Base-by-base conservation (phyloP, 1,140 invertebrate species). In the Alviniconcha marisindica region DNA sequence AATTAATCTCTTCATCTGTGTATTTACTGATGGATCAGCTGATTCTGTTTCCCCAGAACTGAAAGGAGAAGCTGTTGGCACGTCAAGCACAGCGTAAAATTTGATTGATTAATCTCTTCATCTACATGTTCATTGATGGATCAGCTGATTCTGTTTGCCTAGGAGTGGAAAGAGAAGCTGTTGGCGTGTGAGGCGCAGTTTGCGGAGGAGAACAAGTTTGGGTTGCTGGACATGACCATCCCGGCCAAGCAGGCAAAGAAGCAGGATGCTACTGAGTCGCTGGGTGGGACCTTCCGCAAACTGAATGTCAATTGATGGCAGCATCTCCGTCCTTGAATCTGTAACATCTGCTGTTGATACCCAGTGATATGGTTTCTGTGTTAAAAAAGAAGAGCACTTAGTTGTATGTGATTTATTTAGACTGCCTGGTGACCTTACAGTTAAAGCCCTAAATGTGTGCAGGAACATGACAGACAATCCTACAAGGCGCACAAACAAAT, bases 171-270 rank as follows among this genome's bases (percentile, higher is more conserved):
- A 15, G 76, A 88, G 10, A 66, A 60, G n/a, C 48, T 89, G 31
- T 28, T 86, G 28, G 69, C 80, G 14, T 86, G 82, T 81, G 87
- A 89, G 74, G 85, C 77, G 15, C 78, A 89, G n/a, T 89, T 87
- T 85, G 83, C 84, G 69, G 79, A 85, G 42, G 86, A 88, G 44
- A 79, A 84, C 18, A 88, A 89, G 81, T 89, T 86, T 42, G 87
- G 86, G 33, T 33, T 90, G 0, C 33, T 86, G 15, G 44, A 83
- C 51, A 38, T 83, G 76, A 73, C 71, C 2, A 73, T 73, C 21
- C 38, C 82, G 5, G 40, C 81, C 21, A 56, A 81, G 31, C 66
- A 54, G 24, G 74, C 66, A 18, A 86, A 85, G 66, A 77, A 63
- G 31, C 36, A 79, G 31, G 88, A 87, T 42, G 85, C 87, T 38